A percentile compares a stretch with the other conserved stretches of the same genome.
Conservation (phyloP, 2,888 invertebrate species). For the Hypena proboscidalis region DNA sequence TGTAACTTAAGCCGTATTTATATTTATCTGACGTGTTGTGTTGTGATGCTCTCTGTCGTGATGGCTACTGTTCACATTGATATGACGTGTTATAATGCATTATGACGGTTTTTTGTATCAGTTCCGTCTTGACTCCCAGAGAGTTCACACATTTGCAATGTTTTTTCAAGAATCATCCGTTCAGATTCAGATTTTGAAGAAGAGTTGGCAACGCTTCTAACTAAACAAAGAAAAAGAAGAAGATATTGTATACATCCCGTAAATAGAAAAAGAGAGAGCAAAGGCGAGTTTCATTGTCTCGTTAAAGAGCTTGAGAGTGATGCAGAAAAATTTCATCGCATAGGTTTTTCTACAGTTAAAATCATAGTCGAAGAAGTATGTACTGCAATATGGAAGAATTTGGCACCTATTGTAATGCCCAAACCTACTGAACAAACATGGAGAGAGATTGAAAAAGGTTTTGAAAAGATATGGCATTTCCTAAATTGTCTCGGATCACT, state of each 20-base stretch:
- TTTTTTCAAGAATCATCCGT: too few relatives aligned
- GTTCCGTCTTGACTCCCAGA: too few relatives aligned
- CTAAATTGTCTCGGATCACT: neutral
- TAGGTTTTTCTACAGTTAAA: conserved; percentile 12
- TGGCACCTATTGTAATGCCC: conserved; percentile 8
- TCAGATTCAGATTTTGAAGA: too few relatives aligned
- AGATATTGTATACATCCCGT: conserved; percentile 20
- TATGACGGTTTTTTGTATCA: too few relatives aligned
- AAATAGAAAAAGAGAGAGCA: conserved; percentile 14
- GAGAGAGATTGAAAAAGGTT: conserved; percentile 1
- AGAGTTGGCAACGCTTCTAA: too few relatives aligned
- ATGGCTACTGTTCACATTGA: too few relatives aligned
- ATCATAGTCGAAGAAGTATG: conserved; percentile 8
- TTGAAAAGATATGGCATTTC: conserved; percentile 2
- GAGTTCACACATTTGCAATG: too few relatives aligned
- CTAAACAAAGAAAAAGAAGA: conserved; percentile 7
- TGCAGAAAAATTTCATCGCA: conserved; percentile 3
- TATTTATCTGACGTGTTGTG: too few relatives aligned
- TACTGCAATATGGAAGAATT: conserved; percentile 9
- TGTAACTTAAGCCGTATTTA: too few relatives aligned
- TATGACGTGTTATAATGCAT: too few relatives aligned
- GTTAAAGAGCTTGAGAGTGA: conserved; percentile 22
- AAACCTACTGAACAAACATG: conserved; percentile 11
- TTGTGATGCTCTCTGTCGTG: too few relatives aligned
- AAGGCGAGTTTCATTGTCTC: conserved; percentile 20